Evolutionary conservation across 1,140 invertebrate genomes (phyloP), one percentile per base, ranked within the genome.

Genomic region (Charaxes varanes): DNA sequence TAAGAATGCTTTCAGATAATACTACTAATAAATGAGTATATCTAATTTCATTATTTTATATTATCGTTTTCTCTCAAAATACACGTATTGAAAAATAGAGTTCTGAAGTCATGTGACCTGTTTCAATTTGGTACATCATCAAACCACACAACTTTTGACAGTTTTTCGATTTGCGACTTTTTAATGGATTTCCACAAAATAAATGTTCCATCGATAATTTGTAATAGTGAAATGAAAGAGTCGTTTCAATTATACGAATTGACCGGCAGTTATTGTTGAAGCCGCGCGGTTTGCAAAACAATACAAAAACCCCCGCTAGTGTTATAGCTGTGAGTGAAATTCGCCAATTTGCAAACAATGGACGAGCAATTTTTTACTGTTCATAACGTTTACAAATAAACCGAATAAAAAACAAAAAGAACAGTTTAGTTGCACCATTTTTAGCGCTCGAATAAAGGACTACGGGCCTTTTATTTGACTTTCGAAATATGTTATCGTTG

Each of bases 331-430:
- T 36, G 34, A 32, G 34, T 32, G 41, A 44, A 44, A 44, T 44
- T 37, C 27, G 26, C 41, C 41, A 44, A 44, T 44, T 37, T 32
- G 30, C 27, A 37, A 44, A 44, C 41, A 44, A 44, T 44, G 33
- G 33, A 14, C 15, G 14, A 11, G 27, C 34, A 36, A 37, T 32
- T 37, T 37, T 31, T 37, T 44, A 35, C 14, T 44, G 41, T 44
- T 44, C 28, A 31, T 22, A 30, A 19, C 8, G 31, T 37, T 36
- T 16, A 8, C 13, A 43, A 43, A 43, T 43, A 43, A 35, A 37
- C n/a, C 13, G 36, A 43, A 43, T 43, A 43, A 35, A 37, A 42
- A 44, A 31, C 10, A 10, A 35, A 18, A 19, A 17, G 17, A 31
- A 18, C 7, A 14, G 12, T 40, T n/a, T 22, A 38, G 26, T 38